Evolutionary conservation across 2,888 invertebrate genomes (phyloP).

Genomic region (Polydrusus cervinus): DNA sequence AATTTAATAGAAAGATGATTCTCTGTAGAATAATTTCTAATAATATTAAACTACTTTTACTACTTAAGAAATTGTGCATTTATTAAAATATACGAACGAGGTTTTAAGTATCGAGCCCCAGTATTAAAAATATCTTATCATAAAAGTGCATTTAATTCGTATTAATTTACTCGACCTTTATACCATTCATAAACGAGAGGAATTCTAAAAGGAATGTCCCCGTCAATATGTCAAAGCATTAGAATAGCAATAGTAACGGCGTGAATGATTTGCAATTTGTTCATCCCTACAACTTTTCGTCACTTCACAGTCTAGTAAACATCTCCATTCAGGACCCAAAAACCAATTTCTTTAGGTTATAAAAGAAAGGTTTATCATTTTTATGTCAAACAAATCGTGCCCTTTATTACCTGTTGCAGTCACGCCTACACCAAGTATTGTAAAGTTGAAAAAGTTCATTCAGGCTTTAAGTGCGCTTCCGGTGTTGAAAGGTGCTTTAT

Average conservation of each 20-base stretch:
- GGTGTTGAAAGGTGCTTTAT: slow-evolving; percentile 50
- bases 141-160: no score
- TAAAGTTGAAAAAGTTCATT: slow-evolving; percentile 28
- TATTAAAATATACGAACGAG: no score
- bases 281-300: slow-evolving; percentile 51
- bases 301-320: slow-evolving; percentile 62
- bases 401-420: slow-evolving; percentile 54
- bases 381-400: slow-evolving; percentile 65
- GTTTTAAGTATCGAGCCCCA: no score
- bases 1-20: no score
- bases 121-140: no score
- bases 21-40: no score
- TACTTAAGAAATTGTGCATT: no score
- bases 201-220: not conserved
- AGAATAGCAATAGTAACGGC: slow-evolving; percentile 30
- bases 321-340: slow-evolving; percentile 60
- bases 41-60: no score
- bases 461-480: slow-evolving; percentile 42
- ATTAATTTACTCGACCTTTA: not conserved
- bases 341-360: slow-evolving; percentile 56
- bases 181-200: not conserved
- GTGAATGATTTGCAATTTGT: slow-evolving; percentile 52
- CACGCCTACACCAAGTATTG: slow-evolving; percentile 41
- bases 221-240: slow-evolving; percentile 26
- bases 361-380: slow-evolving; percentile 63